Base-by-base conservation (phyloP, 2,113 vertebrate genomes). In the Polypterus senegalus region DNA sequence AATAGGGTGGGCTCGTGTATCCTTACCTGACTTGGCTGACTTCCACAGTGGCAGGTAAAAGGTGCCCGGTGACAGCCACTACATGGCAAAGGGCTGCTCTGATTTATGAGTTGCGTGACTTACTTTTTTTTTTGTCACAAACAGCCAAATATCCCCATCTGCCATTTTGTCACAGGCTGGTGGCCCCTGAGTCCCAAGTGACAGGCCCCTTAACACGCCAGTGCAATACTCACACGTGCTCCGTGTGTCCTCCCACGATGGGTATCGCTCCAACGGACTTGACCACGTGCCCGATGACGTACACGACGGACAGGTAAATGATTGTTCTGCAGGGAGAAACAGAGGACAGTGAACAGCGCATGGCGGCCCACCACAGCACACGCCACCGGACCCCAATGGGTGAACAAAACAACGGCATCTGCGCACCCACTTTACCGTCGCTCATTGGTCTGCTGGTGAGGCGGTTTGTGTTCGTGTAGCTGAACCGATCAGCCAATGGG, bases 211-310 rank as follows among this genome's bases (percentile, higher is more conserved):
- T 27, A 46, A 27, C 27, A 27, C 27, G 27, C 27, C 27, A 1
- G 27, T 1, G 27, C 27, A 27, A 51, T 73, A 87, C 95, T 92
- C 77, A 99, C 95, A 92, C 86, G 67, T 99, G 95, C 63, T 82
- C n/a, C 0, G 51, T 68, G 7, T 54, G 83, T 80, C 79, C 83
- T 56, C 96, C 95, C 44, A 98, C 71, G 2, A 80, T 71, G 63
- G 94, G 93, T 70, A 99, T 91, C 48, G 95, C 93, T 57, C 92
- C 93, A 6, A 97, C 79, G 48, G 95, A 96, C 78, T 99, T 99
- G 63, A 99, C 73, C 76, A 97, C 80, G 63, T 99, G 96, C 60
- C 96, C 96, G 54, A 93, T 71, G 67, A 97, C 90, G 57, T 99
- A 99, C 44, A 99, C 78, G 63, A 97, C 66, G 64, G 96, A 99